Percentiles rank a stretch among this genome's conserved stretches.
Conservation (phyloP, 2,113 vertebrate species). For the Cephalopholis sonnerati region DNA sequence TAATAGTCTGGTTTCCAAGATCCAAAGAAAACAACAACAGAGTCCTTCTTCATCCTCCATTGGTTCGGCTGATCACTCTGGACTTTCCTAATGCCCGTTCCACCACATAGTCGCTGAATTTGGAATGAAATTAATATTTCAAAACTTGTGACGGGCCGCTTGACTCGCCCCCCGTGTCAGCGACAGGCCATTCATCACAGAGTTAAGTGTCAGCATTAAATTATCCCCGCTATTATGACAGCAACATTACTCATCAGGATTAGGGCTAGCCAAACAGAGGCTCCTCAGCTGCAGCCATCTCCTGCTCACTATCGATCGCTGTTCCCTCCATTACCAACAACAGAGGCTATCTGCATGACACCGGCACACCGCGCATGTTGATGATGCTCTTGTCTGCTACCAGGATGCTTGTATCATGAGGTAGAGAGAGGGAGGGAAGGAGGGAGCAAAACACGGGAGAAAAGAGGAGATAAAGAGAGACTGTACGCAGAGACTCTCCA, state of each 20-base stretch:
- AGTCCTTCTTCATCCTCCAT: neutral
- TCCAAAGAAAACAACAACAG: constrained; percentile 26
- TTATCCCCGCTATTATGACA: constrained; percentile 97
- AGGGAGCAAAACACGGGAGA: constrained; percentile 71
- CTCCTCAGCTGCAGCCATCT: constrained; percentile 83
- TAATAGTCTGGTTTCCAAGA: neutral
- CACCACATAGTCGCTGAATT: constrained; percentile 57
- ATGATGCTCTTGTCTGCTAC: constrained; percentile 84
- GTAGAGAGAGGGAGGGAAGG: constrained; percentile 43
- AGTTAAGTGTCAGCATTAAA: constrained; percentile 95
- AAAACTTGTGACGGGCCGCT: constrained; percentile 86
- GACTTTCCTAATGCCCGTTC: constrained; percentile 11
- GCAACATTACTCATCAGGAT: constrained; percentile 96
- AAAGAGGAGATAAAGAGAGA: constrained; percentile 83
- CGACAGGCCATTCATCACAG: constrained; percentile 93
- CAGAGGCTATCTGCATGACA: constrained; percentile 90
- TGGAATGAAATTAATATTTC: constrained; percentile 89
- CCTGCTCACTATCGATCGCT: constrained; percentile 88
- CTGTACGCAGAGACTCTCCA: constrained; percentile 83
- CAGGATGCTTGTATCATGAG: constrained; percentile 70
- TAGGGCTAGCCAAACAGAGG: constrained; percentile 84
- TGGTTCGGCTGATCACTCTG: constrained; percentile 11
- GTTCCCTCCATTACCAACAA: constrained; percentile 86
- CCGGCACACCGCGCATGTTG: constrained; percentile 89
- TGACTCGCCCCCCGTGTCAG: constrained; percentile 76